phyloP scores from a whole-genome alignment of 2,113 vertebrate genomes.

The Gambusia holbrooki region DNA sequence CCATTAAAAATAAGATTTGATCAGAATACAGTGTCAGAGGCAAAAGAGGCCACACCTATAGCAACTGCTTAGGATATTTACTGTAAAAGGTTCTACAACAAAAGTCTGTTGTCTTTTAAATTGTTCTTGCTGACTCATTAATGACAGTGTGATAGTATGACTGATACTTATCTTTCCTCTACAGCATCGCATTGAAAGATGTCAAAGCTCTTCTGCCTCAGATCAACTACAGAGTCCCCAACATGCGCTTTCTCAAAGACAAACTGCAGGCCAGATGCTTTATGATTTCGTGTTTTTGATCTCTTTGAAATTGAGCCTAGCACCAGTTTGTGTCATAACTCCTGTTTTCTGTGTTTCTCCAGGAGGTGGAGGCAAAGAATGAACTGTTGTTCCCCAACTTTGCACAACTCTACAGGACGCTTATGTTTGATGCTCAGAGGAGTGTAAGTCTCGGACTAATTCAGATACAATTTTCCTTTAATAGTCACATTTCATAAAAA shows the following conservation, averaged over 20 bases:
- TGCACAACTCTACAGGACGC: slow-evolving; percentile 86
- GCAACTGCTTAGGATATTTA: no score
- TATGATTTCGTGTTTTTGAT: not conserved
- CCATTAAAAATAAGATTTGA: not conserved
- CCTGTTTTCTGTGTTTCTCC: not conserved
- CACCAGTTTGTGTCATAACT: not conserved
- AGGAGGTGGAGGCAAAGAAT: slow-evolving; percentile 86
- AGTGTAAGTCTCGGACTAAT: slow-evolving; percentile 77
- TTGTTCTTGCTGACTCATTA: not conserved
- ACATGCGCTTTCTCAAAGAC: slow-evolving; percentile 88
- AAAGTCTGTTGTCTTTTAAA: no score
- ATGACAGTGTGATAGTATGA: not conserved
- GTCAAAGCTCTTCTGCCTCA: slow-evolving; percentile 87
- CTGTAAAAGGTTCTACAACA: no score
- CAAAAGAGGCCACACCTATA: no score
- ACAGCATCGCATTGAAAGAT: slow-evolving; percentile 86
- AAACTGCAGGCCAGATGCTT: slow-evolving; percentile 81
- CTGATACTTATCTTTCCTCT: not conserved
- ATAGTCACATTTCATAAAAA: not conserved
- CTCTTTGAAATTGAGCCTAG: not conserved
- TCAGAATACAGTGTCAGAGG: not conserved
- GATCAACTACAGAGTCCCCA: slow-evolving; percentile 87
- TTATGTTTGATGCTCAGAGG: slow-evolving; percentile 89
- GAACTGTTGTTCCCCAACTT: slow-evolving; percentile 86
- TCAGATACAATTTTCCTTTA: not conserved